These are phyloP conservation scores for Crenichthys baileyi DNA, from an alignment of 2,797 vertebrate genomes.

Conservation along the genomic window DNA sequence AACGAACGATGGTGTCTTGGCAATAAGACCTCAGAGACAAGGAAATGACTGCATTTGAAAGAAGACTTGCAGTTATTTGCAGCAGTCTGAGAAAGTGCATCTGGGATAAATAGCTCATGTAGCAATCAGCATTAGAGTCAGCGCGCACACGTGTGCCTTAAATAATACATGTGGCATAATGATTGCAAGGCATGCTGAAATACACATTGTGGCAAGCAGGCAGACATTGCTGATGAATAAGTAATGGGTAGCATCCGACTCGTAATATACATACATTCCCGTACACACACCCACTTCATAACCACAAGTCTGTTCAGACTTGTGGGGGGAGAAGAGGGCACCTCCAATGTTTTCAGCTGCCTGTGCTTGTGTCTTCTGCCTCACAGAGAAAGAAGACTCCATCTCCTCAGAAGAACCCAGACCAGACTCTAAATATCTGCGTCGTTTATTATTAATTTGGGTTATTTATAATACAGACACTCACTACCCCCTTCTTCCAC, in stretches of 20 bases:
- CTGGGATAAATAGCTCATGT: slow-evolving; percentile 63
- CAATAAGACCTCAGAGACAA: neutral
- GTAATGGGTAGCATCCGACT: slow-evolving; percentile 69
- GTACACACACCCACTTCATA: slow-evolving; percentile 25
- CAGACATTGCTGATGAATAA: slow-evolving; percentile 81
- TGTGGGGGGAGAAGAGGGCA: slow-evolving; percentile 21
- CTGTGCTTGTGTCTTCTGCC: slow-evolving; percentile 17
- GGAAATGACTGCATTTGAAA: slow-evolving; percentile 3
- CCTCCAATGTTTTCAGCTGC: slow-evolving; percentile 54
- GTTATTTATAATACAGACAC: slow-evolving; percentile 81
- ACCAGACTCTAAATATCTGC: slow-evolving; percentile 73
- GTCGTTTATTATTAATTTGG: slow-evolving; percentile 84
- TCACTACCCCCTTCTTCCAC: neutral
- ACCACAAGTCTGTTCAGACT: slow-evolving; percentile 52
- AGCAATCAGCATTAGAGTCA: slow-evolving; percentile 65
- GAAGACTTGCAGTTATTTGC: slow-evolving; percentile 29
- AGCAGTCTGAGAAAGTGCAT: slow-evolving; percentile 39
- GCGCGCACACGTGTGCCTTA: slow-evolving; percentile 60
- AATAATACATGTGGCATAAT: slow-evolving; percentile 83
- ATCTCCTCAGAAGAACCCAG: slow-evolving; percentile 62
- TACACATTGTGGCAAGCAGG: slow-evolving; percentile 76
- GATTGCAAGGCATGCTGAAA: slow-evolving; percentile 77
- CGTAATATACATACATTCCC: slow-evolving; percentile 52
- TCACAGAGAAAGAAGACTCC: slow-evolving; percentile 14
- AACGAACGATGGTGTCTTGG: neutral